Percentiles rank a stretch among this genome's conserved stretches.
Evolutionary conservation across 1,140 invertebrate species (phyloP).

Genomic region (Oedothorax gibbosus): DNA sequence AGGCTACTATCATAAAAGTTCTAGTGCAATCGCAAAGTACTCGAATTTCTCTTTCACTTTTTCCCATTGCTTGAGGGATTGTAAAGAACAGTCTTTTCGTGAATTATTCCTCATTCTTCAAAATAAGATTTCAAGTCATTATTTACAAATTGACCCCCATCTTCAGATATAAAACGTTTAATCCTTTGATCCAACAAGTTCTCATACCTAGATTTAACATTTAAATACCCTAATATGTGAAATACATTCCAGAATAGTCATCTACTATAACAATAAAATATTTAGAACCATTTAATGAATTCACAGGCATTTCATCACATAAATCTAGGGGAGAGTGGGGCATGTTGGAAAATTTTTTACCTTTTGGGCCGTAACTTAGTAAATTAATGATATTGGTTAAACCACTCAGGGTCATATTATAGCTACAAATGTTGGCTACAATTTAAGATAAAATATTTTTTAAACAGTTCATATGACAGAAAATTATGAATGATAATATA

Average conservation of each 20-base stretch:
- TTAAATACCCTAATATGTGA: background rate
- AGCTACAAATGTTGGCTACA: constrained; percentile 27
- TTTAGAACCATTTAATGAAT: background rate
- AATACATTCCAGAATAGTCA: constrained; percentile 1
- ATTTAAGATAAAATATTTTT: constrained; percentile 28
- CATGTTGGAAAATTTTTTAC: constrained; percentile 31
- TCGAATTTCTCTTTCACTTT: background rate
- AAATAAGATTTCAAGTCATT: background rate
- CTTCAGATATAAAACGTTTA: background rate
- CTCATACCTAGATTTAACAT: background rate
- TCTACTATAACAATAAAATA: background rate
- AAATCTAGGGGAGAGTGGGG: constrained; percentile 14
- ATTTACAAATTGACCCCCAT: constrained; percentile 7
- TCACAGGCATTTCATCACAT: background rate
- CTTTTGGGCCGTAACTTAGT: constrained; percentile 5
- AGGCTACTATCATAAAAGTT: background rate
- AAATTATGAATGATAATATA: constrained; percentile 21
- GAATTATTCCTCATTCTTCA: background rate
- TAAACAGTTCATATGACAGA: constrained; percentile 13
- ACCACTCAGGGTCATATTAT: constrained; percentile 25
- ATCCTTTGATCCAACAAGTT: background rate
- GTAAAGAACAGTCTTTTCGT: background rate
- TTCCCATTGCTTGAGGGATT: constrained; percentile 1
- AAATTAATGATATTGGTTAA: constrained; percentile 27
- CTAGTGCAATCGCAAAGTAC: background rate